These are phyloP conservation scores for Caenorhabditis zanzibari DNA, from an alignment of 2,888 invertebrate genomes.

Conservation along the genomic window DNA sequence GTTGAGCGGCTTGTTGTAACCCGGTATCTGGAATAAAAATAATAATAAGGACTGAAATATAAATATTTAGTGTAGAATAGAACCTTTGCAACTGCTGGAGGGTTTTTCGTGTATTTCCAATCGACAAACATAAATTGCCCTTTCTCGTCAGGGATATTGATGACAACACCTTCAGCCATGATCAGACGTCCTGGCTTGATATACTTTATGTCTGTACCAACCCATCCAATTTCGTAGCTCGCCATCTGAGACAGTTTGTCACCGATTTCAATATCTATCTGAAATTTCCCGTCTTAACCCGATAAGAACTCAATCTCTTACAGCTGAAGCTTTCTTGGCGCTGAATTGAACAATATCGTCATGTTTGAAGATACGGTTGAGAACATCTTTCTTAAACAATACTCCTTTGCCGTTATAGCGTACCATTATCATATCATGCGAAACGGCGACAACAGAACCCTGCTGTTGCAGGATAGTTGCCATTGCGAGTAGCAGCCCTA, in stretches of 20 bases:
- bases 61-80: background rate
- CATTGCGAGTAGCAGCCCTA: slow-evolving; percentile 26
- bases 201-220: slow-evolving; percentile 63
- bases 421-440: slow-evolving; percentile 55
- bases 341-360: slow-evolving; percentile 62
- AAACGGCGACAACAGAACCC: slow-evolving; percentile 50
- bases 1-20: slow-evolving; percentile 11
- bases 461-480: slow-evolving; percentile 13
- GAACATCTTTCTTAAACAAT: slow-evolving; percentile 33
- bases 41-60: too few species aligned
- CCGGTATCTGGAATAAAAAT: slow-evolving; percentile 26
- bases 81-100: slow-evolving; percentile 33
- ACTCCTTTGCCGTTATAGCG: slow-evolving; percentile 44
- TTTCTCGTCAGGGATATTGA: slow-evolving; percentile 52
- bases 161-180: slow-evolving; percentile 58
- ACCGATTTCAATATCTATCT: slow-evolving; percentile 52
- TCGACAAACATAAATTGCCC: slow-evolving; percentile 54
- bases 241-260: slow-evolving; percentile 20
- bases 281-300: background rate
- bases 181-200: slow-evolving; percentile 58
- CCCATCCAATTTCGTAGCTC: slow-evolving; percentile 34
- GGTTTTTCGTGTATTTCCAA: slow-evolving; percentile 44
- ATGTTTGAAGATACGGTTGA: slow-evolving; percentile 20
- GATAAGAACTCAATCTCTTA: background rate
- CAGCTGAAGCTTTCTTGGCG: slow-evolving; percentile 46